A percentile compares a stretch with the other conserved stretches of the same genome.
phyloP scores from a whole-genome alignment of 1,140 invertebrate genomes.

The Chironomus tepperi region DNA sequence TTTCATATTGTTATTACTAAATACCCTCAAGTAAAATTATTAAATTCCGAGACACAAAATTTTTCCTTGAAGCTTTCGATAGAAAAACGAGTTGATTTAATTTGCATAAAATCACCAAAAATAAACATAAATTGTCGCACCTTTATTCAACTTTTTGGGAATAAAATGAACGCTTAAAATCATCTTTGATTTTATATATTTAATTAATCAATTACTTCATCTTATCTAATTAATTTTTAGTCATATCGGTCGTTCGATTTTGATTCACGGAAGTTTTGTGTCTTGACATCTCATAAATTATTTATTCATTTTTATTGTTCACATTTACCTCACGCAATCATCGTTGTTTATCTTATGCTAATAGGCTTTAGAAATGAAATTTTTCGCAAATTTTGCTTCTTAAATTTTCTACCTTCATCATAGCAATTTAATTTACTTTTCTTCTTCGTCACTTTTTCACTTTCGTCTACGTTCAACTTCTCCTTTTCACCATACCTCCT shows the following conservation, averaged over 20 bases:
- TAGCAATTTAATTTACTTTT: too few relatives aligned
- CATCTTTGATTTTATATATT: not conserved
- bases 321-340: not conserved
- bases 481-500: too few relatives aligned
- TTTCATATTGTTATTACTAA: not conserved
- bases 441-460: too few relatives aligned
- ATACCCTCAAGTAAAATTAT: not conserved
- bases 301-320: not conserved
- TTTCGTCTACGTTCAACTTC: too few relatives aligned
- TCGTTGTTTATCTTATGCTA: not conserved
- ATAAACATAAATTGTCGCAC: slow-evolving; percentile 2
- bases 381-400: not conserved
- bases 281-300: not conserved
- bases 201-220: too few relatives aligned
- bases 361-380: not conserved
- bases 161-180: not conserved
- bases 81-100: not conserved
- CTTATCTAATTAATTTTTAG: not conserved
- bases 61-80: not conserved
- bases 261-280: not conserved
- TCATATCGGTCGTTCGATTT: not conserved
- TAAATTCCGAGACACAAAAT: not conserved
- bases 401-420: not conserved
- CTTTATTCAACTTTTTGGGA: not conserved
- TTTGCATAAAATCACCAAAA: slow-evolving; percentile 5